Evolutionary conservation across 2,888 invertebrate genomes (phyloP).

Genomic region (Galeopsomyia nigrocyanea): DNA sequence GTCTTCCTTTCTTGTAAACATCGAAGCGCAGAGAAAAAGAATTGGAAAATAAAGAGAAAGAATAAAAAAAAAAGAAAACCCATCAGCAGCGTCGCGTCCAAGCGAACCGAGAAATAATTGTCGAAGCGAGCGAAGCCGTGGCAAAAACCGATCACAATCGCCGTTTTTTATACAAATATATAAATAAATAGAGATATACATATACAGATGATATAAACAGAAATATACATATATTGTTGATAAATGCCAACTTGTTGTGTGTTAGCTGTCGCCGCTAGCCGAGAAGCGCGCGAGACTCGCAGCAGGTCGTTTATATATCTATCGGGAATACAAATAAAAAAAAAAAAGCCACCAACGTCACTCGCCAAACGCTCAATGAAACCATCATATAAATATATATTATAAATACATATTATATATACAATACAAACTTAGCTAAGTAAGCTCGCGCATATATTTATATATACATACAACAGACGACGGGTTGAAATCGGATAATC

Average conservation of each 20-base stretch:
- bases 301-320: too few relatives aligned
- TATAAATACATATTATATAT: too few relatives aligned
- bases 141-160: not conserved
- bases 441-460: constrained; percentile 46
- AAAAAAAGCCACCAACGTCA: constrained; percentile 4
- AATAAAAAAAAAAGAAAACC: constrained; percentile 1
- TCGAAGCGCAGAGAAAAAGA: constrained; percentile 18
- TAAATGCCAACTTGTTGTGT: constrained; percentile 44
- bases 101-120: constrained; percentile 21
- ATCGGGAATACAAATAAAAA: too few relatives aligned
- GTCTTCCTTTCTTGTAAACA: constrained; percentile 38
- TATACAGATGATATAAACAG: not conserved
- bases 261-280: constrained; percentile 26
- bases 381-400: constrained; percentile 31
- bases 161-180: constrained; percentile 9
- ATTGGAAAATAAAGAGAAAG: not conserved
- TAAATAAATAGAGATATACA: constrained; percentile 9
- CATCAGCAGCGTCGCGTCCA: constrained; percentile 22
- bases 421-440: constrained; percentile 30
- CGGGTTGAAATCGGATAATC: constrained; percentile 31
- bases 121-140: constrained; percentile 17
- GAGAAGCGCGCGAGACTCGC: constrained; percentile 13
- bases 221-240: constrained; percentile 24
- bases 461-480: constrained; percentile 33
- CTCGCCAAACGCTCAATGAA: constrained; percentile 46